phyloP scores from a whole-genome alignment of 2,797 vertebrate species.

The Eulemur rubriventer region DNA sequence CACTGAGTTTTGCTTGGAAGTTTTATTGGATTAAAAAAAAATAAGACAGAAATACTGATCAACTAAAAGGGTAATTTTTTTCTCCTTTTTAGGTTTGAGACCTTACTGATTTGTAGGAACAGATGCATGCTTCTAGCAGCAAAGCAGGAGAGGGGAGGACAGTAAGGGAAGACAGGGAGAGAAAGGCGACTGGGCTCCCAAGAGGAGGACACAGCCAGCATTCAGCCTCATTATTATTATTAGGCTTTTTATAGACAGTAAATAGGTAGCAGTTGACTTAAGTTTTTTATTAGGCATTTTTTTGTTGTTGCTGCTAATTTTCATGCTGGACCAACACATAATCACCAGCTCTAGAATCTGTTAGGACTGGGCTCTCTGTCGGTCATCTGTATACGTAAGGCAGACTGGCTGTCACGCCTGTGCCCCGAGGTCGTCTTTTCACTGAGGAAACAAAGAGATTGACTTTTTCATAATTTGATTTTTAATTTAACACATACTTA shows the following conservation, averaged over 20 bases:
- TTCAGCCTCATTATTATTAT: background rate
- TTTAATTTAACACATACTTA: background rate
- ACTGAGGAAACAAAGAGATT: background rate
- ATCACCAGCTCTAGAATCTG: background rate
- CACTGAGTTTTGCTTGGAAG: background rate
- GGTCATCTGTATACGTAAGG: background rate
- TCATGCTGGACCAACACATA: conserved; percentile 16
- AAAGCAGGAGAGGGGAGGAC: background rate
- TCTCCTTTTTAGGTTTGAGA: background rate
- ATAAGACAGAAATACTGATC: background rate
- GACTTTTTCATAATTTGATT: background rate
- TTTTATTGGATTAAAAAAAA: background rate
- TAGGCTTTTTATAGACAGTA: conserved; percentile 52
- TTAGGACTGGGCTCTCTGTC: background rate
- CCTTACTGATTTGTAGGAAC: background rate
- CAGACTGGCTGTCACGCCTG: background rate
- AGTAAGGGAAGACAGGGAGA: background rate
- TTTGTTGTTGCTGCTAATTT: conserved; percentile 61
- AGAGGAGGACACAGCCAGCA: background rate
- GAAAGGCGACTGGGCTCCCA: background rate
- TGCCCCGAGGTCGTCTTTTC: background rate
- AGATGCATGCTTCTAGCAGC: background rate
- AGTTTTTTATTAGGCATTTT: conserved; percentile 50
- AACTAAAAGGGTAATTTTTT: background rate
- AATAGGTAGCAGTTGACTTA: conserved; percentile 60